These are phyloP conservation scores for Burhinus bistriatus DNA, from an alignment of 2,113 vertebrate genomes.

Conservation along the genomic window DNA sequence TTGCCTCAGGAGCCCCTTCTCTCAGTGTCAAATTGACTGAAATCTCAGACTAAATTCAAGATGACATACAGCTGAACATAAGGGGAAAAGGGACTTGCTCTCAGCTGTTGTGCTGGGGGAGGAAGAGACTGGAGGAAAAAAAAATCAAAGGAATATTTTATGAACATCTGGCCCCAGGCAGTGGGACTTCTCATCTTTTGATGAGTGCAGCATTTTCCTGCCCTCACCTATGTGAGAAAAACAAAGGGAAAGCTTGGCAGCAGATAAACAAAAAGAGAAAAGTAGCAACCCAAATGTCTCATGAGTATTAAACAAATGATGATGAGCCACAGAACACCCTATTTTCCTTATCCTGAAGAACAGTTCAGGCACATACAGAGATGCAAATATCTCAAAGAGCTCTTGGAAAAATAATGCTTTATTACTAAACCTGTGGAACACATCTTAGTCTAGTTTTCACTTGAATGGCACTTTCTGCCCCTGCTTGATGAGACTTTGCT, in stretches of 20 bases:
- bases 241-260: background rate
- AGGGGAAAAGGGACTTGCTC: background rate
- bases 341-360: background rate
- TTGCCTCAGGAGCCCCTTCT: background rate
- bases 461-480: background rate
- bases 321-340: background rate
- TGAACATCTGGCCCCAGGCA: conserved; percentile 54
- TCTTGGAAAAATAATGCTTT: background rate
- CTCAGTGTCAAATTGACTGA: background rate
- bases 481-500: background rate
- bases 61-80: conserved; percentile 20
- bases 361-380: background rate
- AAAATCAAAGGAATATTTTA: conserved; percentile 65
- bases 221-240: background rate
- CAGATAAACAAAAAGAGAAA: background rate
- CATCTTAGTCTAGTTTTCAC: background rate
- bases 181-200: conserved; percentile 17
- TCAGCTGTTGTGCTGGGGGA: conserved; percentile 15
- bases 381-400: background rate
- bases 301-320: background rate
- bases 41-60: background rate
- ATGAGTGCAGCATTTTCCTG: background rate
- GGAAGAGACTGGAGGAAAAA: background rate
- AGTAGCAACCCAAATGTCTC: background rate
- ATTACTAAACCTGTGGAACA: background rate